Base-by-base conservation (phyloP, 1,140 invertebrate genomes). In the Cephus cinctus region DNA sequence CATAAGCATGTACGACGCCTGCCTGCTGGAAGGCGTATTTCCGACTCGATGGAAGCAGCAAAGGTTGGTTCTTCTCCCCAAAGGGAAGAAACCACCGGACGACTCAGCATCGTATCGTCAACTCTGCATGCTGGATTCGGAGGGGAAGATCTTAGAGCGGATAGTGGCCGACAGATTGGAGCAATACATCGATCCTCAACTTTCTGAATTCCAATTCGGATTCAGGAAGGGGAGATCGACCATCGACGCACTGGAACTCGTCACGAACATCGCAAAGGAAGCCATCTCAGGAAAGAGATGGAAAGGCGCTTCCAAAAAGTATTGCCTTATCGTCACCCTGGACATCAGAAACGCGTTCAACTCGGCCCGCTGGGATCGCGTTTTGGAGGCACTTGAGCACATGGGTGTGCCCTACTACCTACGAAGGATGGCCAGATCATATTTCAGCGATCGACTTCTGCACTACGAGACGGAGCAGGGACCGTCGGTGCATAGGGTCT, bases 121-220 rank as follows among this genome's bases (percentile, higher is more conserved):
- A 6, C 40, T 64, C 6, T 62, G 59, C 38, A 49, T 68, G 27
- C 43, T 66, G 27, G 49, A 59, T 30, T 48, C 56, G 15, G 45
- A 41, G 0, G 61, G 49, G 0, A 69, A 65, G 42, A 16, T 63
- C 1, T 50, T 65, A 18, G 57, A 64, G 32, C 16, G 47, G 5
- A 36, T 67, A 4, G 30, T 69, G 14, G 15, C 34, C n/a, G 23
- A 40, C 31, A 50, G 61, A 12, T 40, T 63, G 20, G 27, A 46
- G 9, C 27, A 25, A 12, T 35, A 32, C 3, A 43, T 19, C 1
- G 59, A 52, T 9, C 46, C 47, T 0, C 16, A 9, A 8, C 31
- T 65, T 1, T 54, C 58, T 1, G 42, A 50, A 1, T n/a, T 8
- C 12, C 58, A 63, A 30, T 59, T 30, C 35, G 61, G 59, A 4